Conservation (phyloP, 2,888 invertebrate species). For the Caenorhabditis afra region DNA sequence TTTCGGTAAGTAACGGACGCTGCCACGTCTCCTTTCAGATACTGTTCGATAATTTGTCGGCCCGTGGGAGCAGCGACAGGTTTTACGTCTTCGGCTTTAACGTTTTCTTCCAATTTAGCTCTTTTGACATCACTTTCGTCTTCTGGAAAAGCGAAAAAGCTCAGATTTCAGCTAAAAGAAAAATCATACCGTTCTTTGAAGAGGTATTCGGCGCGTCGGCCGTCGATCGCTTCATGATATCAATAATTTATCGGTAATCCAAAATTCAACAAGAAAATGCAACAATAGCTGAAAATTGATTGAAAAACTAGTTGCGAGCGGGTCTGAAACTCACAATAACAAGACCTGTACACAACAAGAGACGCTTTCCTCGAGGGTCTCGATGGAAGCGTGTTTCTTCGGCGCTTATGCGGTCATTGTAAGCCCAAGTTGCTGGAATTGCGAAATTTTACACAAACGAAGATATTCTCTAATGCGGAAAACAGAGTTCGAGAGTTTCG, state of each 20-base stretch:
- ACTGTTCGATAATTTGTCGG: conserved; percentile 51
- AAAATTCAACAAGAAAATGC: conserved; percentile 33
- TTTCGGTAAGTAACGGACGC: conserved; percentile 64
- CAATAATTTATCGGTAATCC: conserved; percentile 5
- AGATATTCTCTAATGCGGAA: background rate
- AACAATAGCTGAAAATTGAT: conserved; percentile 33
- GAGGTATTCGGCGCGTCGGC: conserved; percentile 28
- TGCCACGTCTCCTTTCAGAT: conserved; percentile 64
- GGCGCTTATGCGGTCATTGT: conserved; percentile 63
- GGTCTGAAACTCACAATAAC: conserved; percentile 48
- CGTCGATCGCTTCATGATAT: conserved; percentile 44
- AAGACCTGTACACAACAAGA: conserved; percentile 57
- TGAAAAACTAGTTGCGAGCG: background rate
- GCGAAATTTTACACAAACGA: conserved; percentile 39
- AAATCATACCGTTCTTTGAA: conserved; percentile 26
- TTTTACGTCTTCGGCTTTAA: conserved; percentile 17
- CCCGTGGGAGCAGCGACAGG: conserved; percentile 36
- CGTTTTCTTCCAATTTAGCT: conserved; percentile 35
- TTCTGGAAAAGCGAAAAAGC: conserved; percentile 13
- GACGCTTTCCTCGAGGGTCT: conserved; percentile 52
- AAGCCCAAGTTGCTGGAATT: conserved; percentile 60
- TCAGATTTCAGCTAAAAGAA: background rate
- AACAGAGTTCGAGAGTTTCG: conserved; percentile 6
- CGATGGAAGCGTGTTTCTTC: conserved; percentile 54
- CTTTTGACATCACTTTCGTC: conserved; percentile 20